Percentiles rank a stretch among this genome's conserved stretches.
Conservation (phyloP, 2,797 vertebrate genomes). For the Pangasius mekongensis region DNA sequence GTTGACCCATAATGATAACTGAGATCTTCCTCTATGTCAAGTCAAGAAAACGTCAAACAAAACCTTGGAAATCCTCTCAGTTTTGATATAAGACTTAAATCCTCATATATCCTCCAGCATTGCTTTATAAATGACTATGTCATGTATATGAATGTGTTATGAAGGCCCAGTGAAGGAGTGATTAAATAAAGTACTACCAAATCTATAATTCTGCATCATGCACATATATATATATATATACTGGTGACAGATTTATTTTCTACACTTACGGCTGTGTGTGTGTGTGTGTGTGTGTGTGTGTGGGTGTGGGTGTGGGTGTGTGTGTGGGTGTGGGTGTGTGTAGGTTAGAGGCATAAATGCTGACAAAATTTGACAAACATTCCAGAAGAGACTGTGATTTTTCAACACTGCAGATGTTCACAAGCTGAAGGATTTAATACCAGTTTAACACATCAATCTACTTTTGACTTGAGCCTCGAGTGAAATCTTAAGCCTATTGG, state of each 20-base stretch:
- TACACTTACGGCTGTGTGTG: neutral
- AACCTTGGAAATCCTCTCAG: neutral
- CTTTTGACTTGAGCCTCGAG: neutral
- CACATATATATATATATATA: neutral
- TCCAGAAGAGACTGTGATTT: constrained; percentile 16
- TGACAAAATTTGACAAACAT: neutral
- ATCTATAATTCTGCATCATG: neutral
- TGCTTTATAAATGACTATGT: neutral
- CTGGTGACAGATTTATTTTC: neutral
- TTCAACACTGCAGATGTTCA: neutral
- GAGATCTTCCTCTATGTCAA: neutral
- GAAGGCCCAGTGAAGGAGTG: too few species aligned
- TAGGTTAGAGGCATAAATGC: neutral
- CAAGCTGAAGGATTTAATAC: neutral
- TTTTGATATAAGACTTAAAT: neutral
- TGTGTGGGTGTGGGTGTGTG: neutral
- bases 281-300: neutral
- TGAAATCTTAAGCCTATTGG: neutral
- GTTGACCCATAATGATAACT: too few species aligned
- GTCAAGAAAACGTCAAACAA: neutral
- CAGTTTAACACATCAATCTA: neutral
- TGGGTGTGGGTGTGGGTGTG: neutral
- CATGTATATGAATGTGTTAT: neutral
- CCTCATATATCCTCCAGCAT: neutral
- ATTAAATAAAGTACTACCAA: neutral